Percentiles rank a stretch among this genome's conserved stretches.
These are phyloP conservation scores for Drosophila orena DNA, from an alignment of 1,140 invertebrate genomes.

Conservation along the genomic window DNA sequence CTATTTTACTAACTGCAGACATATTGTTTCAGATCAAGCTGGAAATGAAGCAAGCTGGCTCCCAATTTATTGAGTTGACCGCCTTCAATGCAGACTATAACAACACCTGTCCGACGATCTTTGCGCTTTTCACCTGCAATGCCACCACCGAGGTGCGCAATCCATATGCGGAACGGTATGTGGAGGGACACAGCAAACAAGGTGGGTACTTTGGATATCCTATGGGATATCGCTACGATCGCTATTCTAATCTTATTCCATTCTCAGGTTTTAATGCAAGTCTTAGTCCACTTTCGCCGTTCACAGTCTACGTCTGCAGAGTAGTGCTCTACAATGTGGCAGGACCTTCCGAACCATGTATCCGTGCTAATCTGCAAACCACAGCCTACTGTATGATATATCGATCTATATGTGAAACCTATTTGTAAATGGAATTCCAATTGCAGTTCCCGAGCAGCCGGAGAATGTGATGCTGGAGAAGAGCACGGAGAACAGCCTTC, in stretches of 20 bases:
- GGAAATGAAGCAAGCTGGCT: slow-evolving; percentile 33
- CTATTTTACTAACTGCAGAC: no score
- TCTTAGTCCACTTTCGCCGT: slow-evolving; percentile 63
- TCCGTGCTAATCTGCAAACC: slow-evolving; percentile 12
- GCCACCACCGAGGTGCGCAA: slow-evolving; percentile 35
- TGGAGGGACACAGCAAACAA: slow-evolving; percentile 63
- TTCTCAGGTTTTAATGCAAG: slow-evolving; percentile 60
- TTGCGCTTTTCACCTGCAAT: slow-evolving; percentile 61
- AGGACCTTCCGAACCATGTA: slow-evolving; percentile 37
- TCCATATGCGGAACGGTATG: slow-evolving; percentile 55
- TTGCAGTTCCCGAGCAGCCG: slow-evolving; percentile 68
- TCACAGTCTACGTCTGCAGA: slow-evolving; percentile 56
- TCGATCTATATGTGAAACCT: accelerated
- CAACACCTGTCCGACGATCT: slow-evolving; percentile 73
- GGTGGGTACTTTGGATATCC: slow-evolving; percentile 1
- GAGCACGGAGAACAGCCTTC: slow-evolving; percentile 24
- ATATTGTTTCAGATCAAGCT: slow-evolving; percentile 25
- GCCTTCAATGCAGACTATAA: slow-evolving; percentile 61
- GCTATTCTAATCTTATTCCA: background rate
- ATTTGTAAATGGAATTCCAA: background rate
- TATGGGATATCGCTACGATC: no score
- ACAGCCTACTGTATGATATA: slow-evolving; percentile 60
- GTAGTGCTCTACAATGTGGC: slow-evolving; percentile 69
- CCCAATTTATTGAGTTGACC: slow-evolving; percentile 62
- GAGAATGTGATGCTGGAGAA: slow-evolving; percentile 10